Base-by-base conservation (phyloP, 2,113 vertebrate species). In the Carettochelys insculpta region DNA sequence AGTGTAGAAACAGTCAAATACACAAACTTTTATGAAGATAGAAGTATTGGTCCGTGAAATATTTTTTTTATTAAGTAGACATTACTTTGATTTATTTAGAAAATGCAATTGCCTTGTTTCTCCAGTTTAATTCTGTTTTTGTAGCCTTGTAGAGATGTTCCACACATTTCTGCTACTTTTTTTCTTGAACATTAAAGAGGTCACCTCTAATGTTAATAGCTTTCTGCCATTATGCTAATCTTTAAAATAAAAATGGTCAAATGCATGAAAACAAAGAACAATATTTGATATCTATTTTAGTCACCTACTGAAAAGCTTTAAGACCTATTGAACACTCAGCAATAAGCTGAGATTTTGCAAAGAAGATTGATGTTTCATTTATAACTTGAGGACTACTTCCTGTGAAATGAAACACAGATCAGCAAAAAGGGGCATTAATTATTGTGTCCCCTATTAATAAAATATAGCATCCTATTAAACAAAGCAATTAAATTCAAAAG, bases 321-420 rank as follows among this genome's bases (percentile, higher is more conserved):
- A 90, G 41, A 45, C 4, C 6, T 79, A 52, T 48, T 56, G 24
- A 79, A 65, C 56, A 31, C 29, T 73, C 56, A 56, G 53, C 9
- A 78, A 58, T 54, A 83, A 87, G 20, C 43, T 65, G 38, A 82
- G 25, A 85, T 81, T 85, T 50, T 92, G 31, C 41, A 87, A 58
- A 83, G 83, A 87, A 91, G 31, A 47, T 47, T 78, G 29, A 65
- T 78, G 31, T 75, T 96, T 91, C 81, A 81, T 85, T 93, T 56
- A 77, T 65, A 79, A 24, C 11, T 71, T 19, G 9, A 51, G 85
- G 61, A 80, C 24, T 22, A 34, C 56, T 87, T 17, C 3, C 52
- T 80, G 61, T 2, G 4, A 80, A 76, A 14, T 86, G 80, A 92
- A 93, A 84, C 12, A 87, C 16, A 2, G 27, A 79, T 22, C 38